These are phyloP conservation scores for Mesochorus sp. DNA, from an alignment of 2,888 invertebrate species.

Conservation along the genomic window DNA sequence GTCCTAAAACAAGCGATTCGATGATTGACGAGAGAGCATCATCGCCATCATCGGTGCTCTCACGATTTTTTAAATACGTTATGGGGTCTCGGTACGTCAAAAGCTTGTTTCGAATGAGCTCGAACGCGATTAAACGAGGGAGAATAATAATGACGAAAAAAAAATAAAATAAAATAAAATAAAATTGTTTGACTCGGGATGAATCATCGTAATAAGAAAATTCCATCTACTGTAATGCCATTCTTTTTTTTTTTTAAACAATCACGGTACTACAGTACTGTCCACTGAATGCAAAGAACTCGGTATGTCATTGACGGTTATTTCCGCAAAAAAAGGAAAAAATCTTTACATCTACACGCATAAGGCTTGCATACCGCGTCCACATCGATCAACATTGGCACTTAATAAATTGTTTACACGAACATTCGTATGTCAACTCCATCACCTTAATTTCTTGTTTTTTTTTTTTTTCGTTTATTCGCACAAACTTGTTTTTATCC, in stretches of 20 bases:
- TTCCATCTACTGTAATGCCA: constrained; percentile 11
- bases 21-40: constrained; percentile 41
- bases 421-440: background rate
- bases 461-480: background rate
- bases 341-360: constrained; percentile 54
- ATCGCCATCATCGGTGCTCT: background rate
- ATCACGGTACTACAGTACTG: constrained; percentile 31
- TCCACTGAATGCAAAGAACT: constrained; percentile 71
- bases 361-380: constrained; percentile 57
- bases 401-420: constrained; percentile 37
- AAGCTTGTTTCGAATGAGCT: background rate
- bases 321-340: constrained; percentile 64
- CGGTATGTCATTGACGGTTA: constrained; percentile 67
- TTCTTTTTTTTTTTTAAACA: constrained; percentile 16
- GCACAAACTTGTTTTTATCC: background rate
- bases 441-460: background rate
- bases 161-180: too few relatives aligned
- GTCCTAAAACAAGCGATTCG: constrained; percentile 36
- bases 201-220: constrained; percentile 22
- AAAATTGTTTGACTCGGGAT: background rate
- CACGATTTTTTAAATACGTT: background rate
- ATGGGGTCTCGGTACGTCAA: background rate
- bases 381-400: constrained; percentile 44
- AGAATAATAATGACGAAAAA: constrained; percentile 16
- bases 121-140: background rate